Percentiles rank a stretch among this genome's conserved stretches.
Evolutionary conservation across 2,113 vertebrate species (phyloP).

Genomic region (Glaucomys volans): DNA sequence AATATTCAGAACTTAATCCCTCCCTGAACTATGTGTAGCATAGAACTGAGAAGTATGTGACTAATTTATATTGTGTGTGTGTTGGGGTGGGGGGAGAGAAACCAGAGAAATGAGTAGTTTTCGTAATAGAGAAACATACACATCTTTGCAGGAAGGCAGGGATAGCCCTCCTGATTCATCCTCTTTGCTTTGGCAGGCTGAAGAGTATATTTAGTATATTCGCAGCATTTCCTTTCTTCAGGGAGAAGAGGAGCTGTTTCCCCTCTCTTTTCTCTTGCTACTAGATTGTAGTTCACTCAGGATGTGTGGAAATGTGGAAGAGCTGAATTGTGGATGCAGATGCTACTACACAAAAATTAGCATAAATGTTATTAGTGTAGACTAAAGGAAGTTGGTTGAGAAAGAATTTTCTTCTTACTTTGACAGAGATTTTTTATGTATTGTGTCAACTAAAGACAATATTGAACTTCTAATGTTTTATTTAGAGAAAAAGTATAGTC

Average conservation of each 20-base stretch:
- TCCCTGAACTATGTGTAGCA: neutral
- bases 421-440: neutral
- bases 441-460: neutral
- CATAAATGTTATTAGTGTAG: neutral
- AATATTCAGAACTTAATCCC: conserved; percentile 50
- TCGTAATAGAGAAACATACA: neutral
- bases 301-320: neutral
- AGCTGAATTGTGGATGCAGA: neutral
- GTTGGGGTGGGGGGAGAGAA: no score
- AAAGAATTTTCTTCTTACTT: conserved; percentile 3
- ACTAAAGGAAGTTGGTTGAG: neutral
- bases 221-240: neutral
- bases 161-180: neutral
- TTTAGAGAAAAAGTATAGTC: neutral
- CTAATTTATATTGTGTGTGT: neutral
- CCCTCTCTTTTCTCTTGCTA: neutral
- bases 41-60: neutral
- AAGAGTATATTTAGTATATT: neutral
- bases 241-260: neutral
- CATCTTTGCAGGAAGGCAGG: neutral
- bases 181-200: neutral
- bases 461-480: neutral
- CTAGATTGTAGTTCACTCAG: neutral
- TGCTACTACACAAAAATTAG: neutral
- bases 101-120: neutral